phyloP scores from a whole-genome alignment of 2,888 invertebrate species.

The Drosophila stalkeri region DNA sequence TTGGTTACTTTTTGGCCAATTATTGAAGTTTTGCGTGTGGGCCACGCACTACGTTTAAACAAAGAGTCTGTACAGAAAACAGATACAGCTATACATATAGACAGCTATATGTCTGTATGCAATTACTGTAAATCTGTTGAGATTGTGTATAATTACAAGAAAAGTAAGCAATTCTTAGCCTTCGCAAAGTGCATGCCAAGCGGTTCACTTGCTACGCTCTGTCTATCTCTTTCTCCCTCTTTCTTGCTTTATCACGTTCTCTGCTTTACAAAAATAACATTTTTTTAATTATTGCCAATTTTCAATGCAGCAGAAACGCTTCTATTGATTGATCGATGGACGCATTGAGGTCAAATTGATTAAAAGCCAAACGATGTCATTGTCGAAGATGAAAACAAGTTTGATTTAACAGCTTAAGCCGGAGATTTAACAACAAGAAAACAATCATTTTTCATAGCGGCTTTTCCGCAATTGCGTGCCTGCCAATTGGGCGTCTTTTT shows the following conservation, averaged over 20 bases:
- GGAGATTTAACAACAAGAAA: conserved; percentile 2
- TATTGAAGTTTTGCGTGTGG: conserved; percentile 36
- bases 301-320: conserved; percentile 41
- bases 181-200: conserved; percentile 51
- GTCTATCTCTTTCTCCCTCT: background rate
- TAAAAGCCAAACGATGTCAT: conserved; percentile 74
- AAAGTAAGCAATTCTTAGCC: conserved; percentile 31
- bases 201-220: conserved; percentile 16
- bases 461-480: conserved; percentile 53
- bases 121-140: conserved; percentile 16
- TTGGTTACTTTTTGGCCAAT: conserved; percentile 33
- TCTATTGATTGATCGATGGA: conserved; percentile 63
- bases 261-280: background rate
- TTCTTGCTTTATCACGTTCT: conserved; percentile 4
- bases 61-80: conserved; percentile 23
- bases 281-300: conserved; percentile 31
- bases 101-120: background rate
- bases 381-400: conserved; percentile 28
- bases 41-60: conserved; percentile 31
- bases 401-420: conserved; percentile 1
- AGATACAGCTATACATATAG: conserved; percentile 7
- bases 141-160: conserved; percentile 42
- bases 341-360: conserved; percentile 68
- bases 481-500: conserved; percentile 18
- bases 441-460: conserved; percentile 47